Evolutionary conservation across 2,888 invertebrate species (phyloP), one percentile per base, ranked within the genome.

Genomic region (Eugnorisma glareosa): DNA sequence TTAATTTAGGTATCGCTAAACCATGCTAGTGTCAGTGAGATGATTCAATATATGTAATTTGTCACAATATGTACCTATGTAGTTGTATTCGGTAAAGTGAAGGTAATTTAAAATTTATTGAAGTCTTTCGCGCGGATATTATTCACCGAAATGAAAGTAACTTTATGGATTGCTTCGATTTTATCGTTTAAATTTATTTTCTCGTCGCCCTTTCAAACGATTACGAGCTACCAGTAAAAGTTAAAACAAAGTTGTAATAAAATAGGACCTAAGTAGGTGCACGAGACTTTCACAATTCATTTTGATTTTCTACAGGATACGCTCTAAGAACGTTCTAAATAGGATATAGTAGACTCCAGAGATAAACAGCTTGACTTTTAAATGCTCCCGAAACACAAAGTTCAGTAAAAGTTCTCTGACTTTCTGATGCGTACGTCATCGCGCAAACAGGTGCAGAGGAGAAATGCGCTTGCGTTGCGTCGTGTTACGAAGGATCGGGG

Each of bases 101-200:
- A 57, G 37, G 59, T 63, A 64, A 67, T 73, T 73, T 57, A 48
- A 59, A 66, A 70, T 63, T 73, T 67, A 83, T 64, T 73, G 70
- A 31, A 68, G 21, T 40, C 54, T 69, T 73, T 76, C 24, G 31
- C 37, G 37, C 37, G 69, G 67, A 70, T 67, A 70, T 61, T 64
- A 76, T 84, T 63, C 68, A 72, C 63, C 43, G 45, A 81, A 84
- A 84, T 81, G 73, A 84, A 84, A 78, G 78, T 72, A 31, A 64
- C 75, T 81, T 81, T 73, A 84, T 73, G 70, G 77, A 84, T 84
- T 75, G 72, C 73, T 68, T 45, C 67, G 78, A 78, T 84, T 80
- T 78, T 81, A 81, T 84, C 75, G 81, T 75, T 74, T 35, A 66
- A 78, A 67, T 75, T 81, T 78, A 81, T 63, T 83, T 80, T 77